Conservation (phyloP, 2,888 invertebrate genomes). For the Atethmia centrago region DNA sequence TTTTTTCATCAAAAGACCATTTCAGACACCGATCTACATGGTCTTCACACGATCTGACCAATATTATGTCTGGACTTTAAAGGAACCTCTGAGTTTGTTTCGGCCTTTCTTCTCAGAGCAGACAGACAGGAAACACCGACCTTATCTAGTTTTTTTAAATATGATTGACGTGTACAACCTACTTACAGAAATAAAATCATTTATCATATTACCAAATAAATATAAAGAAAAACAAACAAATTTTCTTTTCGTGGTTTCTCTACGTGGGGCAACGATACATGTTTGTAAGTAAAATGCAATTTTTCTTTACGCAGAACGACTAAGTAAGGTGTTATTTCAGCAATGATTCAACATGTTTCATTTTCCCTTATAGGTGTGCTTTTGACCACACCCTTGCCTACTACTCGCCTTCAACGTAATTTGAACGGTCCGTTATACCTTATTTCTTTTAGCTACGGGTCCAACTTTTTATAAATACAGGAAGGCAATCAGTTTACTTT, state of each 20-base stretch:
- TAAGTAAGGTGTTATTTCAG: background rate
- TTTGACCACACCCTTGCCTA: background rate
- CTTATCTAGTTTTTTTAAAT: too few species aligned
- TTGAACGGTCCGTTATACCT: background rate
- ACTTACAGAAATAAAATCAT: too few species aligned
- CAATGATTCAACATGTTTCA: background rate
- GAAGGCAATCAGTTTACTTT: conserved; percentile 8
- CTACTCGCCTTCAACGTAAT: background rate
- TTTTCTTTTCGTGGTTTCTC: background rate
- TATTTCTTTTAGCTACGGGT: background rate
- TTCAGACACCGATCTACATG: too few species aligned
- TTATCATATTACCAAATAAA: too few species aligned
- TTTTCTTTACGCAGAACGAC: background rate
- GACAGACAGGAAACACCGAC: too few species aligned
- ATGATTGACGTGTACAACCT: too few species aligned
- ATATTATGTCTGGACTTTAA: too few species aligned
- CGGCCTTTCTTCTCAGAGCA: too few species aligned
- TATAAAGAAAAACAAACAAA: background rate
- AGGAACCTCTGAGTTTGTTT: too few species aligned
- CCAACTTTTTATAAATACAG: background rate
- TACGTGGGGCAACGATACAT: too few species aligned
- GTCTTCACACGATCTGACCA: too few species aligned
- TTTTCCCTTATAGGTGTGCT: background rate
- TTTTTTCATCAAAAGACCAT: too few species aligned
- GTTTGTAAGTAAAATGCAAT: background rate